A percentile compares a stretch with the other conserved stretches of the same genome.
Evolutionary conservation across 1,140 invertebrate genomes (phyloP).

Genomic region (Cardiocondyla obscurior): DNA sequence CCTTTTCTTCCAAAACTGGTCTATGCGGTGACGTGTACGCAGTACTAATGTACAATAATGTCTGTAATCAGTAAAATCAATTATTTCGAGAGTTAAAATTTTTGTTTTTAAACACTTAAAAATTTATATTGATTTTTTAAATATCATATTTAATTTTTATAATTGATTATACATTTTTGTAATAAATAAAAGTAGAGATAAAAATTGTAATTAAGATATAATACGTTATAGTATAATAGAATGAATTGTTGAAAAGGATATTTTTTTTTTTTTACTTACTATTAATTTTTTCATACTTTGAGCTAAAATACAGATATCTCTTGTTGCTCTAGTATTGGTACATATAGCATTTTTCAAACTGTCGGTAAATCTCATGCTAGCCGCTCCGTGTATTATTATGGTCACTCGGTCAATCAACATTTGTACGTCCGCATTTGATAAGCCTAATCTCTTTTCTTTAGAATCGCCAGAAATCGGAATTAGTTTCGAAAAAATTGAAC

Average conservation of each 20-base stretch:
- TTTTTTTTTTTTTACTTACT: too few relatives aligned
- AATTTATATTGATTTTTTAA: too few relatives aligned
- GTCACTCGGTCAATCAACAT: conserved; percentile 89
- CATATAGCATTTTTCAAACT: conserved; percentile 88
- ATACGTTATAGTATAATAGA: too few relatives aligned
- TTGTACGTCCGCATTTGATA: conserved; percentile 84
- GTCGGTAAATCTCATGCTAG: conserved; percentile 97
- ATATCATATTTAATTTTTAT: too few relatives aligned
- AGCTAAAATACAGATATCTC: conserved; percentile 87
- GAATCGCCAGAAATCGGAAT: conserved; percentile 92
- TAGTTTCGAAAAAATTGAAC: conserved; percentile 86
- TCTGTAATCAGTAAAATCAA: conserved; percentile 80
- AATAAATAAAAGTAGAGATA: too few relatives aligned
- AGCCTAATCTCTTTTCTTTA: conserved; percentile 86
- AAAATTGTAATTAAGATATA: too few relatives aligned
- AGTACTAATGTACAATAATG: conserved; percentile 92
- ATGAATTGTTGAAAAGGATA: too few relatives aligned
- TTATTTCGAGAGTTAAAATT: too few relatives aligned
- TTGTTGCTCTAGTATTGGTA: conserved; percentile 88
- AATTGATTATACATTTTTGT: too few relatives aligned
- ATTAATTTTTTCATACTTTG: conserved; percentile 88
- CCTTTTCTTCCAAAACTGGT: conserved; percentile 88
- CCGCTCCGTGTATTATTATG: conserved; percentile 96
- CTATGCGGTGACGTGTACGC: conserved; percentile 92
- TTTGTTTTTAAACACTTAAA: too few relatives aligned